phyloP scores from a whole-genome alignment of 2,888 invertebrate genomes.

The Callyntrura sp. region DNA sequence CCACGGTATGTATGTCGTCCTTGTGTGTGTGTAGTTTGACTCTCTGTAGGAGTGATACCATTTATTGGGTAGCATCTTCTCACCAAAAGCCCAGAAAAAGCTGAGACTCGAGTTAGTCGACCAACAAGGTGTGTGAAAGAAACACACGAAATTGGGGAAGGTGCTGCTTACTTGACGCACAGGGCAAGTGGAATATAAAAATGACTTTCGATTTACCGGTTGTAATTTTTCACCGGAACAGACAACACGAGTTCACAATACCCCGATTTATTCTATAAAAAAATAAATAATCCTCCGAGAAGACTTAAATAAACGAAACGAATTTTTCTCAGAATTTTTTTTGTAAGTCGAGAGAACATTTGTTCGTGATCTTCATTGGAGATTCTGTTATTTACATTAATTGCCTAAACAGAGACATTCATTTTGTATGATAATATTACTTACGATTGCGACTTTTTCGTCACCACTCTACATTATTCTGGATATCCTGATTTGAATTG shows the following conservation, averaged over 20 bases:
- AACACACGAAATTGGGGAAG: constrained; percentile 50
- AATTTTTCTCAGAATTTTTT: no score
- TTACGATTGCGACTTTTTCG: no score
- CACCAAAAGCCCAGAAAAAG: constrained; percentile 55
- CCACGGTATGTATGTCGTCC: no score
- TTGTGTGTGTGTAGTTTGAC: no score
- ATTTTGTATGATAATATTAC: no score
- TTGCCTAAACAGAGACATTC: no score
- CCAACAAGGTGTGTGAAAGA: constrained; percentile 55
- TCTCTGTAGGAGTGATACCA: no score
- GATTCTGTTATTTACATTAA: not conserved
- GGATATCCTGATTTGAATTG: no score
- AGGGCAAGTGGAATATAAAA: no score
- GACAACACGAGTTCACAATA: constrained; percentile 21
- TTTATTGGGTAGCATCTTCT: constrained; percentile 49
- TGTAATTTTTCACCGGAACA: constrained; percentile 16
- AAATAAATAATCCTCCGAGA: not conserved
- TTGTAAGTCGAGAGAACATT: no score
- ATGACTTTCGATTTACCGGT: constrained; percentile 13
- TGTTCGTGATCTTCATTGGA: no score
- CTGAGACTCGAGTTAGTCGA: constrained; percentile 32
- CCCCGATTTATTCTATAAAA: not conserved
- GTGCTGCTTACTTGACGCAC: constrained; percentile 22
- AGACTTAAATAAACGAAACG: not conserved
- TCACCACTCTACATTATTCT: no score